phyloP scores from a whole-genome alignment of 2,888 invertebrate genomes.

The Ophion costatus region DNA sequence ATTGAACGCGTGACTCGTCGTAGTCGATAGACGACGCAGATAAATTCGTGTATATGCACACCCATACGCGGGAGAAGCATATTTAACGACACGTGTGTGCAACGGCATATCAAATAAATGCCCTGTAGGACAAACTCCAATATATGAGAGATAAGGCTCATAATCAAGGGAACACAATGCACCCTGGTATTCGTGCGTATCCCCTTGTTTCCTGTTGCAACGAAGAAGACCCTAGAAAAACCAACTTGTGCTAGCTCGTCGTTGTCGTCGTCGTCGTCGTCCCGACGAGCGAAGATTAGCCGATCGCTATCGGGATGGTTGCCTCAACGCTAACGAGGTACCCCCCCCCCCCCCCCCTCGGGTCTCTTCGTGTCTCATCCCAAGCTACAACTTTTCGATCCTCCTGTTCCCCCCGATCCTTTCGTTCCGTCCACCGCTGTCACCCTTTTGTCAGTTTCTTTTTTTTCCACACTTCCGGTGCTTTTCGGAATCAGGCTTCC shows the following conservation, averaged over 20 bases:
- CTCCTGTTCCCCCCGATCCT: constrained; percentile 18
- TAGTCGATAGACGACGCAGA: constrained; percentile 64
- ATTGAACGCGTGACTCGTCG: constrained; percentile 55
- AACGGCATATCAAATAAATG: constrained; percentile 46
- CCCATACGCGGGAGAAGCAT: background rate
- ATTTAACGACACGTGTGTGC: background rate
- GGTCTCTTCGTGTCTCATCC: constrained; percentile 61
- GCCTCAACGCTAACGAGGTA: constrained; percentile 80
- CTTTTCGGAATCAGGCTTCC: constrained; percentile 39
- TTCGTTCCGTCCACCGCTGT: constrained; percentile 1
- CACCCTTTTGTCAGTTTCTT: constrained; percentile 50
- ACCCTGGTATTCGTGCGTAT: constrained; percentile 52
- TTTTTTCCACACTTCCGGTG: constrained; percentile 60
- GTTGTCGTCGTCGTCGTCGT: constrained; percentile 48
- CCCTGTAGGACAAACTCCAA: constrained; percentile 49
- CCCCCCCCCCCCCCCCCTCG: constrained; percentile 33
- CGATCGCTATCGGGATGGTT: constrained; percentile 79
- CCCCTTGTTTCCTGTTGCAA: constrained; percentile 54
- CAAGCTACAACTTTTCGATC: constrained; percentile 53
- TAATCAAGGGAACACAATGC: constrained; percentile 59
- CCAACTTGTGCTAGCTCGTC: constrained; percentile 58
- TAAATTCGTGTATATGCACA: constrained; percentile 42
- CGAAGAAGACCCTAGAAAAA: constrained; percentile 32
- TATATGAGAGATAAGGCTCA: constrained; percentile 56
- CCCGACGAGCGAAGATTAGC: constrained; percentile 75